Percentiles rank a stretch among this genome's conserved stretches.
Evolutionary conservation across 2,888 invertebrate genomes (phyloP).

Genomic region (Latheticus oryzae): DNA sequence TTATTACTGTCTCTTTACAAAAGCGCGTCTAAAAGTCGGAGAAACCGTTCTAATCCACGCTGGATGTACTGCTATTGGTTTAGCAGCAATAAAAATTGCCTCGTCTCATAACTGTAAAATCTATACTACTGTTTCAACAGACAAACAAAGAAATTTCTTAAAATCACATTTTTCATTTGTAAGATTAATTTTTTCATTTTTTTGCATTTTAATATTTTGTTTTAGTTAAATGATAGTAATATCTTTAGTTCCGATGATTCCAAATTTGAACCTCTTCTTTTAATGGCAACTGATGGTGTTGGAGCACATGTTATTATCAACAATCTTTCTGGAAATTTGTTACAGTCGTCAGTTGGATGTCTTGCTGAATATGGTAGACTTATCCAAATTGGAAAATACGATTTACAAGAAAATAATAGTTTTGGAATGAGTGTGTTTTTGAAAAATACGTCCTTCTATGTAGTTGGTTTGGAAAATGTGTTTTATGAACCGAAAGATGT

Average conservation of each 20-base stretch:
- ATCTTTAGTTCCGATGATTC: constrained; percentile 67
- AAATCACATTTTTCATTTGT: constrained; percentile 53
- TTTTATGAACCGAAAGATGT: constrained; percentile 68
- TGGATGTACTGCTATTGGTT: constrained; percentile 76
- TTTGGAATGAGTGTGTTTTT: constrained; percentile 81
- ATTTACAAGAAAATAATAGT: constrained; percentile 76
- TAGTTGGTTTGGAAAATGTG: constrained; percentile 79
- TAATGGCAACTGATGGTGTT: constrained; percentile 82
- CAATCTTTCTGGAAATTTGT: constrained; percentile 89
- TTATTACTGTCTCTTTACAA: constrained; percentile 63
- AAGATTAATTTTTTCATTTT: neutral
- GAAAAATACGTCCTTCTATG: constrained; percentile 82
- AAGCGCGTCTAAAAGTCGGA: constrained; percentile 56
- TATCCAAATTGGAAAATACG: constrained; percentile 88
- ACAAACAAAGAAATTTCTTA: constrained; percentile 58
- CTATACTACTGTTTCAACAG: constrained; percentile 73
- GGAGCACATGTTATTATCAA: constrained; percentile 94
- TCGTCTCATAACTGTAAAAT: constrained; percentile 70
- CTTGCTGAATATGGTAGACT: constrained; percentile 75
- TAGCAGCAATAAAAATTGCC: constrained; percentile 77
- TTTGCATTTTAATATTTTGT: constrained; percentile 11
- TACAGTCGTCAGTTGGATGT: constrained; percentile 77
- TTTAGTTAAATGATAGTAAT: constrained; percentile 58
- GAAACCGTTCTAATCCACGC: constrained; percentile 69
- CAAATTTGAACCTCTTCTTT: constrained; percentile 87